Conservation (phyloP, 2,113 vertebrate species). For the Pelodiscus sinensis region DNA sequence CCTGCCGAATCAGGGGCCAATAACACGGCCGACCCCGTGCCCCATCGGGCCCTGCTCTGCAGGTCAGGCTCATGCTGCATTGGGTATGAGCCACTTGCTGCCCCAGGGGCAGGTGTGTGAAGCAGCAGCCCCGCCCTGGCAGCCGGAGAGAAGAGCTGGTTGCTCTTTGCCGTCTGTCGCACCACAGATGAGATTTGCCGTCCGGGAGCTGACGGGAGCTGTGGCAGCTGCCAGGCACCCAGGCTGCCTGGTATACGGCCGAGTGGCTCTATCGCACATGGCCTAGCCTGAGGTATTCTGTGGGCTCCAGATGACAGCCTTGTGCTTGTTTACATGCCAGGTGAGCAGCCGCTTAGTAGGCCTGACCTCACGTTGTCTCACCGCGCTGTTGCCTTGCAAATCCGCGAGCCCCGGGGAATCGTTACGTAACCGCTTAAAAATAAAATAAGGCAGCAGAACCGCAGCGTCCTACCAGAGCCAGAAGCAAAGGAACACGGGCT, state of each 20-base stretch:
- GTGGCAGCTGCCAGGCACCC: not conserved
- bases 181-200: not conserved
- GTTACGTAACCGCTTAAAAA: constrained; percentile 14
- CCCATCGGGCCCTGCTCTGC: not conserved
- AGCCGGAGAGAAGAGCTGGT: not conserved
- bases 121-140: not conserved
- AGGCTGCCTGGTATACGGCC: constrained; percentile 42
- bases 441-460: not conserved
- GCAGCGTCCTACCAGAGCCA: constrained; percentile 31
- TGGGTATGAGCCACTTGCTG: not conserved
- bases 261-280: not conserved
- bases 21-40: not conserved
- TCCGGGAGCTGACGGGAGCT: constrained; percentile 15
- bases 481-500: constrained; percentile 33
- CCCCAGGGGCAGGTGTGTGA: fast-evolving
- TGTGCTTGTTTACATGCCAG: fast-evolving
- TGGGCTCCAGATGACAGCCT: constrained; percentile 32
- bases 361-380: constrained; percentile 8
- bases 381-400: not conserved
- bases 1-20: too few species aligned
- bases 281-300: constrained; percentile 41
- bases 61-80: fast-evolving
- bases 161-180: not conserved
- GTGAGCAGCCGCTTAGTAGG: not conserved
- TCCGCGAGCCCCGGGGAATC: not conserved